Percentiles rank a stretch among this genome's conserved stretches.
Evolutionary conservation across 2,113 vertebrate species (phyloP).

Genomic region (Anguilla japonica): DNA sequence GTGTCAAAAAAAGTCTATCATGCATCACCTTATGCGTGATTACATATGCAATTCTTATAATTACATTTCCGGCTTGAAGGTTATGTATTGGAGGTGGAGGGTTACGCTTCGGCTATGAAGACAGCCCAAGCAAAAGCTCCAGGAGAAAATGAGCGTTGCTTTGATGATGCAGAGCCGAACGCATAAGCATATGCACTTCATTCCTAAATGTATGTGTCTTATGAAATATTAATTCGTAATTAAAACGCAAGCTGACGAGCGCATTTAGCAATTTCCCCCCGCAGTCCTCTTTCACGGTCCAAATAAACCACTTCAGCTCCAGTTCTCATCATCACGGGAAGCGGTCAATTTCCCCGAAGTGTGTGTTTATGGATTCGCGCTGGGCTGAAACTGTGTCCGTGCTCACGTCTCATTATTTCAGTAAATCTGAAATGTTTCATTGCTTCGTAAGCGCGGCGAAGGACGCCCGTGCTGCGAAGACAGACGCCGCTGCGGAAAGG

Average conservation of each 20-base stretch:
- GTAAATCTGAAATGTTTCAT: background rate
- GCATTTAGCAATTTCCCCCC: conserved; percentile 56
- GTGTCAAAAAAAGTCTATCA: background rate
- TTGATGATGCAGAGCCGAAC: conserved; percentile 11
- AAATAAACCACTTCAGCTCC: conserved; percentile 13
- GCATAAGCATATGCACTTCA: conserved; percentile 38
- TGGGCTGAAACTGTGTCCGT: background rate
- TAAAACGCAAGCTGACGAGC: conserved; percentile 49
- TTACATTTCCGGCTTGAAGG: background rate
- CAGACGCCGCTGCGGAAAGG: too few species aligned
- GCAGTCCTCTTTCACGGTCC: conserved; percentile 37
- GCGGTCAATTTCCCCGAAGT: background rate
- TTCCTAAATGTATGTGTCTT: conserved; percentile 45
- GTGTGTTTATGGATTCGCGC: background rate
- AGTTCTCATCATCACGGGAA: background rate
- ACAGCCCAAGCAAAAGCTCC: background rate
- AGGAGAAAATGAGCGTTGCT: background rate
- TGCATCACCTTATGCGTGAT: background rate
- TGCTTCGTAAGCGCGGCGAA: background rate
- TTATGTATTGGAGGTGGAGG: background rate
- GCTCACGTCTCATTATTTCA: background rate
- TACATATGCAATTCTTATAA: background rate
- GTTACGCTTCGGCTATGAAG: background rate
- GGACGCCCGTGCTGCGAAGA: background rate
- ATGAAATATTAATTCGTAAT: conserved; percentile 50